Conservation (phyloP, 2,888 invertebrate genomes). For the Asteroscopus sphinx region DNA sequence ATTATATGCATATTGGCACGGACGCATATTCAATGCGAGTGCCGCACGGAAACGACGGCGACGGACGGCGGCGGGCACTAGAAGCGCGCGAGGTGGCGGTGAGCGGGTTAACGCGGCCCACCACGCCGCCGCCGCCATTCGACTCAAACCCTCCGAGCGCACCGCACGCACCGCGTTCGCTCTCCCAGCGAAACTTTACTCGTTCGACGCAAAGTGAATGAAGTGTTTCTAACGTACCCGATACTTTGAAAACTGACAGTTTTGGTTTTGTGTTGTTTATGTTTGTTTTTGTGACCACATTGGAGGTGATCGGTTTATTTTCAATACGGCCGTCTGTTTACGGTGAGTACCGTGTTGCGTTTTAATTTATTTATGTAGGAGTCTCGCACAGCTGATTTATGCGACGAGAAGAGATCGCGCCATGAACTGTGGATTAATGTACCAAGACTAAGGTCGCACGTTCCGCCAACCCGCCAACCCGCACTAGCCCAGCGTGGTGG, state of each 20-base stretch:
- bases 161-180: conserved; percentile 73
- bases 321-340: conserved; percentile 82
- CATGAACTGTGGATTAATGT: conserved; percentile 78
- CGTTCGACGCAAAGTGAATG: conserved; percentile 77
- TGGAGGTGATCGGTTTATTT: conserved; percentile 85
- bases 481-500: too few species aligned
- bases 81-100: conserved; percentile 44
- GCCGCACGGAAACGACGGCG: conserved; percentile 67
- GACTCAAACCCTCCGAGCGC: conserved; percentile 75
- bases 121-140: conserved; percentile 75
- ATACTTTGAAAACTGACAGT: conserved; percentile 77
- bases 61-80: conserved; percentile 48
- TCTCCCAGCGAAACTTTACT: conserved; percentile 79
- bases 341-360: conserved; percentile 85
- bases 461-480: too few species aligned
- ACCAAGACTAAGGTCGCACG: too few species aligned
- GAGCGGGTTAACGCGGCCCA: conserved; percentile 20
- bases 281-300: conserved; percentile 82
- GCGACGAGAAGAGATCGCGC: conserved; percentile 76
- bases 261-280: conserved; percentile 84
- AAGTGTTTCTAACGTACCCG: conserved; percentile 73
- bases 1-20: conserved; percentile 77
- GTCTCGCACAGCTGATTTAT: conserved; percentile 82
- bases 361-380: conserved; percentile 79
- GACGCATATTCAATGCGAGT: conserved; percentile 65